Evolutionary conservation across 2,113 vertebrate species (phyloP), one percentile per base, ranked within the genome.

Genomic region (Istiophorus platypterus): DNA sequence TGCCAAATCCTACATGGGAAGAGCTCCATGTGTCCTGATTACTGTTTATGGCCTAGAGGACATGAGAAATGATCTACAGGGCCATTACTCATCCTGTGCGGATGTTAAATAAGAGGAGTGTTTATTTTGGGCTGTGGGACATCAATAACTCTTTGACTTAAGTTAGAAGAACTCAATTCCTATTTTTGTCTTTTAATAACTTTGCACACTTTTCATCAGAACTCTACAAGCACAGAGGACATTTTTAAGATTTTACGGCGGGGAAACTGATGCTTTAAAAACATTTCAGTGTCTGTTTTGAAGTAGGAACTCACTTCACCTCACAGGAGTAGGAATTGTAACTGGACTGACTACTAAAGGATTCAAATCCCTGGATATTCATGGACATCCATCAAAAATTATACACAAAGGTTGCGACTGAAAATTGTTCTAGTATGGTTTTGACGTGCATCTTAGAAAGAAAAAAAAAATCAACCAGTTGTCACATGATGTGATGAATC

Each of bases 111-210:
- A 61, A 20, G 34, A 69, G 51, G 54, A 1, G 9, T 1, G 7
- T 80, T 74, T 79, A 72, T 63, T 72, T 77, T 58, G 51, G 84
- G 56, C 65, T 79, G 61, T 1, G 26, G 77, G 81, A 86, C 15
- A 37, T 82, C 59, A 78, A 54, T 58, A 49, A 76, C 63, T 70
- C 45, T 82, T 86, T 84, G 64, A 81, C 58, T 84, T n/a, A 74
- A 80, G 75, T 82, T 80, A 72, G 82, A 85, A 71, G 64, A 78
- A 42, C 58, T 51, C 75, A 78, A 80, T 91, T 87, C 88, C 92
- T 92, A 75, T 87, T 89, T 89, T 91, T 91, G 86, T 93, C 85
- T 92, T 94, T 94, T 88, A 89, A 84, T 61, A 73, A 80, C 67
- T 64, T 80, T 66, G 56, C 78, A 73, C 87, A 68, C 73, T 76